A percentile compares a stretch with the other conserved stretches of the same genome.
phyloP scores from a whole-genome alignment of 2,113 vertebrate species.

The Trichechus manatus region DNA sequence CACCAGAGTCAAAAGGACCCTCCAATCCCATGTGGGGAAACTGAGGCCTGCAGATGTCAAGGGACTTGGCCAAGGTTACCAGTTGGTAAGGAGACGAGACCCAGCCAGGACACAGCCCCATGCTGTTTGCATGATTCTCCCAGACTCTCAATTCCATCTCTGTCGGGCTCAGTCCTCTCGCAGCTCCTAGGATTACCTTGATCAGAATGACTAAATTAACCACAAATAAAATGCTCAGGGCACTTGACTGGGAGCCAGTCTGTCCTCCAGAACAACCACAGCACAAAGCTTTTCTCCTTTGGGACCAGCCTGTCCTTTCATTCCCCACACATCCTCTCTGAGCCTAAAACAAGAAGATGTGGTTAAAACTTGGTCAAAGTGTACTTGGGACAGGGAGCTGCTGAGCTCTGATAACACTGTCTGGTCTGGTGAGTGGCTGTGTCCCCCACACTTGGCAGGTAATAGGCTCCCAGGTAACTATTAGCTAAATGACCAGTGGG shows the following conservation, averaged over 20 bases:
- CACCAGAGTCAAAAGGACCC: background rate
- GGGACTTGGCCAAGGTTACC: background rate
- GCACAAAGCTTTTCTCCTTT: slow-evolving; percentile 91
- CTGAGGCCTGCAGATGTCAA: background rate
- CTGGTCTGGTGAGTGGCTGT: background rate
- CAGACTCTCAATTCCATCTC: background rate
- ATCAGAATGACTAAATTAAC: background rate
- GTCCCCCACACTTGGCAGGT: background rate
- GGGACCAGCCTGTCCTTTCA: slow-evolving; percentile 87
- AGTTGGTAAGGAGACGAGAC: too few species aligned
- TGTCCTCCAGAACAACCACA: background rate
- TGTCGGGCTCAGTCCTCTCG: background rate
- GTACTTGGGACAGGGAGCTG: background rate
- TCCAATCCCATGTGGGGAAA: background rate
- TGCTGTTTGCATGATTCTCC: background rate
- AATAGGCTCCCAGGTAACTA: background rate
- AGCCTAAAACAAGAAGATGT: slow-evolving; percentile 85
- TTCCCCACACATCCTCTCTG: slow-evolving; percentile 86
- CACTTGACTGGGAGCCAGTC: background rate
- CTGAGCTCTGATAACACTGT: background rate
- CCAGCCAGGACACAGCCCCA: background rate
- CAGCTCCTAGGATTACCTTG: background rate
- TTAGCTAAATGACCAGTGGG: background rate
- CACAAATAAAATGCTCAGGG: background rate
- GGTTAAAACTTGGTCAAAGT: background rate